These are phyloP conservation scores for Bombus superbus DNA, from an alignment of 1,140 invertebrate species.

Conservation along the genomic window DNA sequence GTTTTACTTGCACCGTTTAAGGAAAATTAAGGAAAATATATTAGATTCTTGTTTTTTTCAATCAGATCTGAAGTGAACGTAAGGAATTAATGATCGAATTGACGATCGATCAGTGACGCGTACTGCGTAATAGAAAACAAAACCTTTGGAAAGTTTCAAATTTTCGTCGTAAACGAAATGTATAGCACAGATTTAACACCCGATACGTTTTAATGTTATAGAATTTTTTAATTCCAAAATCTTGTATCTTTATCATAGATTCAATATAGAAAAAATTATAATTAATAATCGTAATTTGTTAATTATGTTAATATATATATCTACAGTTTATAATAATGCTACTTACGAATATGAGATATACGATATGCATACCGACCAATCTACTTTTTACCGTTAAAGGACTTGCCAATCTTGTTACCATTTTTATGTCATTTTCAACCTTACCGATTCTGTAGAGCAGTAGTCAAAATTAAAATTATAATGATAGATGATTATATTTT, in stretches of 20 bases:
- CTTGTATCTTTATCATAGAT: not conserved
- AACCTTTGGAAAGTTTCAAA: not conserved
- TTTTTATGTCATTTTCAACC: not conserved
- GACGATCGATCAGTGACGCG: no score
- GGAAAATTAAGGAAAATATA: not conserved
- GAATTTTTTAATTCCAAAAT: not conserved
- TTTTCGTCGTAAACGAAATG: not conserved
- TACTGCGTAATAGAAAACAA: not conserved
- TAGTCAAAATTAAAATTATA: no score
- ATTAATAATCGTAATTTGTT: not conserved
- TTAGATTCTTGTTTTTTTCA: not conserved
- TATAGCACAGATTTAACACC: not conserved
- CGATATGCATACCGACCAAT: not conserved
- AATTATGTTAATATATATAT: no score
- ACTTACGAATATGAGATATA: not conserved
- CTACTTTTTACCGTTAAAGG: not conserved
- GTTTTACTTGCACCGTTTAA: not conserved
- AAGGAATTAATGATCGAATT: not conserved
- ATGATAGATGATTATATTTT: no score
- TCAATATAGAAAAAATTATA: not conserved
- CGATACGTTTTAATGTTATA: not conserved
- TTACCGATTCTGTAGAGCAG: not conserved
- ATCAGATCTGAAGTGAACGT: not conserved
- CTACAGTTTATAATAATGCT: not conserved
- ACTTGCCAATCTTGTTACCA: not conserved